These are phyloP conservation scores for Neotoma lepida DNA, from an alignment of 2,113 vertebrate genomes.

Conservation along the genomic window DNA sequence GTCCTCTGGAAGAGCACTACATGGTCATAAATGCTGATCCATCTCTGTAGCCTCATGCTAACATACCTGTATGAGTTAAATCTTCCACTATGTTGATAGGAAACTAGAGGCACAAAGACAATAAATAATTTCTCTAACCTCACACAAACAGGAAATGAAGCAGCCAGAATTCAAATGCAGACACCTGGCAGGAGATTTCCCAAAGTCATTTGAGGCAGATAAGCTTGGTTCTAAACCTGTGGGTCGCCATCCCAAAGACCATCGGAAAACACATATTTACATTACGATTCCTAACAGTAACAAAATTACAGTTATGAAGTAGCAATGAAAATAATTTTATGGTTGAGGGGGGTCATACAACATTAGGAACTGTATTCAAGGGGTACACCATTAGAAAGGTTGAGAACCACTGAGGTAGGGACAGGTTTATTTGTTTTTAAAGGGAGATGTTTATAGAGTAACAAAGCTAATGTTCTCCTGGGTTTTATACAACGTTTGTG, in stretches of 20 bases:
- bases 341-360: background rate
- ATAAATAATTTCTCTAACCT: constrained; percentile 17
- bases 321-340: background rate
- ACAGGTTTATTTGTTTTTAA: background rate
- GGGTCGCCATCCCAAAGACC: background rate
- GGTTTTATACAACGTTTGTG: background rate
- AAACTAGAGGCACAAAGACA: constrained; percentile 1
- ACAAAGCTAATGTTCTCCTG: background rate
- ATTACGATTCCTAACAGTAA: background rate
- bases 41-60: background rate
- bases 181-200: background rate
- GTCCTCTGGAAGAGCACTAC: background rate
- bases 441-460: background rate
- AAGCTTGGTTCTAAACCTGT: background rate
- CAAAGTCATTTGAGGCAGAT: background rate
- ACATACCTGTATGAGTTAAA: background rate
- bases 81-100: background rate
- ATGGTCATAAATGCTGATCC: background rate
- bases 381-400: background rate
- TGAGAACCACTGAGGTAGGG: background rate
- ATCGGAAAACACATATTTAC: background rate
- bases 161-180: background rate
- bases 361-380: background rate
- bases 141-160: background rate
- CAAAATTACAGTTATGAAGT: background rate